Base-by-base conservation (phyloP, 2,113 vertebrate genomes). In the Mola mola region DNA sequence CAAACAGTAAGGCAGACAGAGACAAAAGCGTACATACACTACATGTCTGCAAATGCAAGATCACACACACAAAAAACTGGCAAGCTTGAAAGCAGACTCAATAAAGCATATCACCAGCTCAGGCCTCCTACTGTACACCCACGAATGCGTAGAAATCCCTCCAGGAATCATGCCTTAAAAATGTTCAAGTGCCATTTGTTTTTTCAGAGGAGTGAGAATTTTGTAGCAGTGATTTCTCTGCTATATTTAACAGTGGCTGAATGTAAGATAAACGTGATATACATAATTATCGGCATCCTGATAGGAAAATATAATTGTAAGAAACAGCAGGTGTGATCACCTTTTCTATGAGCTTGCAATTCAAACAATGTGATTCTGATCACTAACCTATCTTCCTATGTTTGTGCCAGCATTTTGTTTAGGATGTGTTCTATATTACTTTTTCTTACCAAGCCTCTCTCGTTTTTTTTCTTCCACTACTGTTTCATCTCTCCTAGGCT, bases 101-200 rank as follows among this genome's bases (percentile, higher is more conserved):
- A 72, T 75, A 73, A 63, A 71, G 38, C 22, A 38, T 42, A 70
- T 62, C 46, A 67, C 72, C 51, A 43, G 50, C 66, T 68, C 19
- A 8, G 33, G 65, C 59, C 56, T 76, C 51, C 21, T 37, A 31
- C 46, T 43, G 26, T 33, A 82, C 78, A 66, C 68, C 60, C 63
- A 77, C 72, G 11, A 51, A 29, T 24, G 43, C 37, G 46, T 1
- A 29, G 40, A 79, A 62, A 40, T 31, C 49, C 53, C 42, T 62
- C 26, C 48, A 55, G 61, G n/a, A 53, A 28, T 11, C n/a, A 29
- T 34, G 40, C 16, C 16, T 51, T 40, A 17, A 52, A 16, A 68
- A 49, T 5, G 17, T 16, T 49, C 46, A 48, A 7, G 26, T 21
- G 38, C 43, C 52, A 25, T 50, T 17, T 13, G 1, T 28, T 44